phyloP scores from a whole-genome alignment of 2,888 invertebrate genomes.

The Listrodromus nycthemerus region DNA sequence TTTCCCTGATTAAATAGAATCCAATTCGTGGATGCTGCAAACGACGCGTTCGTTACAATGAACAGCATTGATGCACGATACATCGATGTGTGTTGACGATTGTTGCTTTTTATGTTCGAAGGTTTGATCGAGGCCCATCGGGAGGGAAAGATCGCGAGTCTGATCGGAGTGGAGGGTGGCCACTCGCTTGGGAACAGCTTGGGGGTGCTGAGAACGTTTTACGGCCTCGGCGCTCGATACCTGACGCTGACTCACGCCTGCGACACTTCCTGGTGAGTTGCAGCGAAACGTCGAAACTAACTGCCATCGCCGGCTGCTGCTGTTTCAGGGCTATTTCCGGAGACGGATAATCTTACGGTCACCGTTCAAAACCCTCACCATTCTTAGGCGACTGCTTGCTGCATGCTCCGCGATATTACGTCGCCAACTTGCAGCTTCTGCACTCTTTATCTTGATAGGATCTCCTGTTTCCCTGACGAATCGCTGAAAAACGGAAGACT shows the following conservation, averaged over 20 bases:
- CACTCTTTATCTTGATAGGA: slow-evolving; percentile 4
- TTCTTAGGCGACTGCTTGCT: slow-evolving; percentile 29
- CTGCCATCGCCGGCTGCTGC: slow-evolving; percentile 29
- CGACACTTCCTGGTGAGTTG: slow-evolving; percentile 92
- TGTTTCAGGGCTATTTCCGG: slow-evolving; percentile 6
- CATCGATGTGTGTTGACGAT: not conserved
- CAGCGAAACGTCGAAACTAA: slow-evolving; percentile 54
- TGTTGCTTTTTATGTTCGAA: slow-evolving; percentile 82
- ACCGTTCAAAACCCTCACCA: slow-evolving; percentile 47
- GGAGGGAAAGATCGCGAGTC: slow-evolving; percentile 92
- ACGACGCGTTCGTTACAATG: not conserved
- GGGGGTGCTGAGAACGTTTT: slow-evolving; percentile 94
- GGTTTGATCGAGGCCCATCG: slow-evolving; percentile 90
- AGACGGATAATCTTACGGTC: slow-evolving; percentile 49
- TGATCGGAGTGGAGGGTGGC: slow-evolving; percentile 97
- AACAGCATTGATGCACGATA: not conserved
- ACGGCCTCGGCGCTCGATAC: slow-evolving; percentile 94
- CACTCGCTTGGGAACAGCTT: slow-evolving; percentile 96
- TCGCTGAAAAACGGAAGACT: not conserved
- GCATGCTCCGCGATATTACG: slow-evolving; percentile 26
- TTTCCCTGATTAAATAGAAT: slow-evolving; percentile 9
- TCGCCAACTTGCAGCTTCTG: slow-evolving; percentile 4
- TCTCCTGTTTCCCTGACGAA: not conserved
- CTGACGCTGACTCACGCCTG: slow-evolving; percentile 97
- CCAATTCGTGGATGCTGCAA: not conserved